These are phyloP conservation scores for Ectropis grisescens DNA, from an alignment of 1,140 invertebrate species.

Conservation along the genomic window DNA sequence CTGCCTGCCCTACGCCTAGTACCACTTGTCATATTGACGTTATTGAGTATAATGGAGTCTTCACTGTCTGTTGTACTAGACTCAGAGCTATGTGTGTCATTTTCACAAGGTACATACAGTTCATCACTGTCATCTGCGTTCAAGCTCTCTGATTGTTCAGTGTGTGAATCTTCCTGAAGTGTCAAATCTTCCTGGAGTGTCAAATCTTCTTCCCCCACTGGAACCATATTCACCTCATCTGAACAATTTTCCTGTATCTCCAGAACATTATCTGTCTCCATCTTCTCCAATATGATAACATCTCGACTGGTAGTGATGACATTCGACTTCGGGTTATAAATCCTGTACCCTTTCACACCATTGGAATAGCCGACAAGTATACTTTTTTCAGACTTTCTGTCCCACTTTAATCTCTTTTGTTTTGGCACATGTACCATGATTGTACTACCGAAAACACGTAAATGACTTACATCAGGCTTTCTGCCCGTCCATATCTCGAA, in stretches of 20 bases:
- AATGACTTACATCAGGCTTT: not conserved
- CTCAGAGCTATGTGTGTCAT: too few relatives aligned
- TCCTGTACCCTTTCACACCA: not conserved
- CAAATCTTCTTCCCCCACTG: conserved; percentile 1
- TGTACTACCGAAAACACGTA: not conserved
- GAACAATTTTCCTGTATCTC: conserved; percentile 11
- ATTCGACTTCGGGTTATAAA: not conserved
- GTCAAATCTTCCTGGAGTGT: too few relatives aligned
- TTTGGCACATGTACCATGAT: not conserved
- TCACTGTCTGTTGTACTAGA: too few relatives aligned
- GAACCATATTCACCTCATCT: conserved; percentile 5
- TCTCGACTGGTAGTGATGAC: not conserved
- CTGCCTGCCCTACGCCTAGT: too few relatives aligned
- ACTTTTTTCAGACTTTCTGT: not conserved
- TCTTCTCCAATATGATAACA: conserved; percentile 2
- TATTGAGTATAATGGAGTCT: too few relatives aligned
- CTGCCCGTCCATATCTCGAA: not conserved
- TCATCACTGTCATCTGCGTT: too few relatives aligned
- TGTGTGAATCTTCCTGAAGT: conserved; percentile 8
- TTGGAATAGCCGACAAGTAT: not conserved
- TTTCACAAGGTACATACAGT: too few relatives aligned
- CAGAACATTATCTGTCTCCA: too few relatives aligned
- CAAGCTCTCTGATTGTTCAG: conserved; percentile 7
- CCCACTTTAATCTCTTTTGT: not conserved
- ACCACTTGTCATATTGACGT: conserved; percentile 3